Percentiles rank a stretch among this genome's conserved stretches.
phyloP scores from a whole-genome alignment of 2,797 vertebrate species.

The Anniella stebbinsi region DNA sequence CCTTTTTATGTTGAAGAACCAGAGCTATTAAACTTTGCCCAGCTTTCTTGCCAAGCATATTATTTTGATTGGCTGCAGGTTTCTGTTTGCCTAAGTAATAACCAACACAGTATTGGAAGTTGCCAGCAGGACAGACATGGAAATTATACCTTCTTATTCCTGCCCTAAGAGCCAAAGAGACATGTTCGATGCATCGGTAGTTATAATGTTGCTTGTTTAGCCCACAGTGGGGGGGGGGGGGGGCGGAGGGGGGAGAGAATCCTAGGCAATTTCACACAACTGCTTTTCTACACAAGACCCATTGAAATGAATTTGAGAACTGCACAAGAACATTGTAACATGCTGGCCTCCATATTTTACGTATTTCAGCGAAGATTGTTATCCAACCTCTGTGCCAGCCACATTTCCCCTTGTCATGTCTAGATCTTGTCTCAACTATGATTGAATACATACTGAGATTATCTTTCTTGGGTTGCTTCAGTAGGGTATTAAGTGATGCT shows the following conservation, averaged over 20 bases:
- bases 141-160: slow-evolving; percentile 69
- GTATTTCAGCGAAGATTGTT: background rate
- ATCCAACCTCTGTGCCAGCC: no score
- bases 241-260: background rate
- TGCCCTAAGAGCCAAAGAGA: slow-evolving; percentile 66
- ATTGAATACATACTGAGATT: background rate
- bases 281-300: background rate
- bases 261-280: background rate
- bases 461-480: background rate
- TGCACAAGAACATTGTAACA: background rate
- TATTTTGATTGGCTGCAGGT: slow-evolving; percentile 75
- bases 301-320: background rate
- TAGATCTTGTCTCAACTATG: background rate
- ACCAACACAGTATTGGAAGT: slow-evolving; percentile 64
- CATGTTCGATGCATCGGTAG: slow-evolving; percentile 54
- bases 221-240: background rate
- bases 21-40: slow-evolving; percentile 74
- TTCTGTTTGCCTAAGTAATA: slow-evolving; percentile 75
- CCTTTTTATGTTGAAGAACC: slow-evolving; percentile 72
- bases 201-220: slow-evolving; percentile 43
- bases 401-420: background rate
- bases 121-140: slow-evolving; percentile 70
- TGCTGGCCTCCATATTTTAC: background rate
- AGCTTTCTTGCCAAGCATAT: slow-evolving; percentile 70
- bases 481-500: background rate